Percentiles rank a stretch among this genome's conserved stretches.
Conservation (phyloP, 2,888 invertebrate species). For the Conus canariensis region DNA sequence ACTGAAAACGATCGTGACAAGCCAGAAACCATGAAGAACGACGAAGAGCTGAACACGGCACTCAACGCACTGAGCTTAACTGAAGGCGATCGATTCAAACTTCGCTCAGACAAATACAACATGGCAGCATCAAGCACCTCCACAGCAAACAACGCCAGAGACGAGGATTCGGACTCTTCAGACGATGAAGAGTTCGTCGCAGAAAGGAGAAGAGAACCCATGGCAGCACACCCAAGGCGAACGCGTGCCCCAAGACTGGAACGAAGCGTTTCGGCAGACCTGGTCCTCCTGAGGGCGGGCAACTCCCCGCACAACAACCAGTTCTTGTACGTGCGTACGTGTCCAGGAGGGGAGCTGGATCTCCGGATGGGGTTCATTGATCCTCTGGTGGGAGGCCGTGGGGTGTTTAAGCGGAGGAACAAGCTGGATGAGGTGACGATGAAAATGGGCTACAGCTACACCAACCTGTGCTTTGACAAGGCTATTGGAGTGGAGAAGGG, state of each 20-base stretch:
- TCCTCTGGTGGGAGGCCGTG: neutral
- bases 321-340: neutral
- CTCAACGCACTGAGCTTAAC: neutral
- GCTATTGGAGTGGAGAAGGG: neutral
- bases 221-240: neutral
- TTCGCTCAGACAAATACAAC: neutral
- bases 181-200: neutral
- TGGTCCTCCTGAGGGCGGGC: neutral
- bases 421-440: neutral
- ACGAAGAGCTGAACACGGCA: neutral
- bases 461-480: neutral
- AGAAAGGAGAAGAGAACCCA: no score
- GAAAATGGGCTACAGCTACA: slow-evolving; percentile 9
- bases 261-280: neutral
- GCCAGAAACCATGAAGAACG: no score
- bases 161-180: neutral
- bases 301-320: neutral
- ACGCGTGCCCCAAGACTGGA: neutral
- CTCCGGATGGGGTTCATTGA: neutral
- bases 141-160: neutral
- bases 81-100: neutral
- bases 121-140: neutral
- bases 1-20: neutral
- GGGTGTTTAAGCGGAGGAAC: neutral
- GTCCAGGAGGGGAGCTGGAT: neutral